A percentile compares a stretch with the other conserved stretches of the same genome.
Conservation (phyloP, 2,797 vertebrate genomes). For the Acanthurus leucopareius region DNA sequence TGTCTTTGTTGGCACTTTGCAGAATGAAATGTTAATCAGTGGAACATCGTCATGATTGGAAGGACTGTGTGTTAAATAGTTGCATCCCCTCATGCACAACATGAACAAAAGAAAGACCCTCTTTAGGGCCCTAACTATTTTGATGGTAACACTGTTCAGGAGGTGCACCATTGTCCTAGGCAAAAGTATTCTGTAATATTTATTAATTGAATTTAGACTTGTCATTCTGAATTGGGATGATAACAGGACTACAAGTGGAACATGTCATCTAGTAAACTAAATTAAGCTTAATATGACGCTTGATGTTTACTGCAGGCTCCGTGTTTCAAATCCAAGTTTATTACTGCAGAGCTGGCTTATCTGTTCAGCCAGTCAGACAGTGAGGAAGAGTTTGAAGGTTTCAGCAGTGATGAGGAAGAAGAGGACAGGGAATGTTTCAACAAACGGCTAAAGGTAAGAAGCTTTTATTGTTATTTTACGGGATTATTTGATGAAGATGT, state of each 20-base stretch:
- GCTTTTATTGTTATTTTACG: neutral
- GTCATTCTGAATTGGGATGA: neutral
- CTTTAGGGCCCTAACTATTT: no score
- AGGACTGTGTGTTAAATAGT: neutral
- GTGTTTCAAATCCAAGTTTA: constrained; percentile 85
- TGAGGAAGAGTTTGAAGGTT: constrained; percentile 92
- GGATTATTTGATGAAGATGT: neutral
- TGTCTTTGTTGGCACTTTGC: neutral
- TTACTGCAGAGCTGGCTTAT: constrained; percentile 88
- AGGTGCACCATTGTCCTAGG: neutral
- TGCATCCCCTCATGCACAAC: neutral
- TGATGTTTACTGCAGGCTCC: constrained; percentile 73
- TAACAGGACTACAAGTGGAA: neutral
- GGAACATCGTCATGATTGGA: neutral
- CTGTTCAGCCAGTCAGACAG: constrained; percentile 93
- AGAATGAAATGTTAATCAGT: neutral
- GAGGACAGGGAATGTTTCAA: constrained; percentile 37
- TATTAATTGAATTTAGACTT: neutral
- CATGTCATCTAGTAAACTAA: neutral
- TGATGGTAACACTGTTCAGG: neutral
- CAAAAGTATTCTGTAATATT: neutral
- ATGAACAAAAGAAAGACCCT: neutral
- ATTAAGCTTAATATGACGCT: neutral
- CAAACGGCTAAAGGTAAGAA: constrained; percentile 74
- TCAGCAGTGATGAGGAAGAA: constrained; percentile 82